Base-by-base conservation (phyloP, 1,140 invertebrate species). In the Cyclina sinensis region DNA sequence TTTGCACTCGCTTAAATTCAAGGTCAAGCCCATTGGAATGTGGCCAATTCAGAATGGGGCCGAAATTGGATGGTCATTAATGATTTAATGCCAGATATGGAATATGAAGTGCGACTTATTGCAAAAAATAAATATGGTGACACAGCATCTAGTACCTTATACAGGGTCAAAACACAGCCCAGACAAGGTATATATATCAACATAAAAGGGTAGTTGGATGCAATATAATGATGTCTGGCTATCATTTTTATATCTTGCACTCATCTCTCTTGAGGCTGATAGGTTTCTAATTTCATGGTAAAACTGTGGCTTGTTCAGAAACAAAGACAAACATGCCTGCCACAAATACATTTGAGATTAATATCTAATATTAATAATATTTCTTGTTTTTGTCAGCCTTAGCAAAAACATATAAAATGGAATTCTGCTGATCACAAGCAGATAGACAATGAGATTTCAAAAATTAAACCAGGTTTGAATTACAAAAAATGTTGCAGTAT, bases 101-200 rank as follows among this genome's bases (percentile, higher is more conserved):
- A 88, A 48, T 90, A 90, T 51, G 80, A 90, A 81, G 86, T 90
- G 37, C 62, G 86, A 68, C 54, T 90, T 21, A 85, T 76, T 11
- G 90, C 90, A 46, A 86, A 89, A 86, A 90, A 90, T 76, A 89
- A 90, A 57, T 81, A 82, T 83, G 90, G 90, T 54, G 82, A 86
- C 74, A 86, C 78, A 76, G 86, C 86, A 51, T 86, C 87, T 30
- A 88, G 86, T 43, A 90, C 78, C 48, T 65, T 84, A 4, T 89
- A 89, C 70, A 76, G 82, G 12, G 83, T 90, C 9, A 86, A 86
- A 79, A 90, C 90, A 46, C 82, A 90, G 35, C 62, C 74, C n/a
- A 51, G 74, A 68, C 68, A 90, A 86, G 86, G 90, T 90, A 88
- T 46, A 70, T 62, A 80, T 11, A 9, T 16, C 12, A 74, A 32